Base-by-base conservation (phyloP, 2,888 invertebrate species). In the Stenchaetothrips biformis region DNA sequence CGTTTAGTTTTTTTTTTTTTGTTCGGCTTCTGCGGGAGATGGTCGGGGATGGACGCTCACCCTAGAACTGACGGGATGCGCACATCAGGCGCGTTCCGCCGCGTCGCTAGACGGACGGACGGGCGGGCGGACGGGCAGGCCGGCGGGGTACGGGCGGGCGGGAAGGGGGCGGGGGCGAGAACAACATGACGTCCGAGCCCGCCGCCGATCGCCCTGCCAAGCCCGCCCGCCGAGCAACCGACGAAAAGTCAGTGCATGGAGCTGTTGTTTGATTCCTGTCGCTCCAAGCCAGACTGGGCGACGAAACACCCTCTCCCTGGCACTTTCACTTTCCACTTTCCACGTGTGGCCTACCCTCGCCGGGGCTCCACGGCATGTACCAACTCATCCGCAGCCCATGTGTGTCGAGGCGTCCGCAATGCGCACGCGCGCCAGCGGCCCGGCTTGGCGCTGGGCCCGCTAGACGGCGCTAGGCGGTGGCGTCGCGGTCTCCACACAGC, bases 21-120 rank as follows among this genome's bases (percentile, higher is more conserved):
- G 37, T 37, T 37, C 37, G 37, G 37, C 18, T 59, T 74, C 67
- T 21, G 67, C 67, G 67, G 67, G 67, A 74, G 67, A 74, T 74
- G 67, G 67, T 74, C 67, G 67, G 67, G 67, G 67, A 74, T 21
- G 25, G 67, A 74, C 67, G 67, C 67, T 74, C 67, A 74, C 67
- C 67, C 67, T 74, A 74, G 67, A 74, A 74, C 67, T 74, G 67
- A 74, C 67, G 67, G 67, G 53, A 53, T 18, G 53, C 13, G 53
- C 53, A 13, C 0, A 13, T 18, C 53, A 4, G 18, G 53, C 53
- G 53, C 2, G 16, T 2, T 21, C 67, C 21, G 21, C 21, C 21
- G 67, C 25, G 11, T n/a, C 67, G 67, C 67, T 21, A 21, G 59
- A 59, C 18, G 53, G 53, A 16, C 53, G 6, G 53, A 13, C 13